phyloP scores from a whole-genome alignment of 2,113 vertebrate genomes.

The Talpa occidentalis region DNA sequence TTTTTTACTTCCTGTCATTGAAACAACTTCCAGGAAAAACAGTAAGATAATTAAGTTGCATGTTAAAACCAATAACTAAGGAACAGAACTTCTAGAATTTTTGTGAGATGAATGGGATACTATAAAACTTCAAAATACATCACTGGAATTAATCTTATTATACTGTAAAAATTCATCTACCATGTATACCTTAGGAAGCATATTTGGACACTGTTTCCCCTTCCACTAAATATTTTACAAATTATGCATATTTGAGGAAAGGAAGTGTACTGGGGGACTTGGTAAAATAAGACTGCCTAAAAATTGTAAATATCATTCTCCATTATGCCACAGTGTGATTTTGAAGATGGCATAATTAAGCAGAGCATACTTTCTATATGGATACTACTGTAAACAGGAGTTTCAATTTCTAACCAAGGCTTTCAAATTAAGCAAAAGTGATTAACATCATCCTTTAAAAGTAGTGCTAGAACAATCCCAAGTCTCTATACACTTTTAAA shows the following conservation, averaged over 20 bases:
- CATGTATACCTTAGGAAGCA: neutral
- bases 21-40: slow-evolving; percentile 1
- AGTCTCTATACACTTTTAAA: slow-evolving; percentile 35
- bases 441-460: slow-evolving; percentile 17
- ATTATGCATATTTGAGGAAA: neutral
- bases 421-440: slow-evolving; percentile 45
- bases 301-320: slow-evolving; percentile 1
- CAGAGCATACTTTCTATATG: neutral
- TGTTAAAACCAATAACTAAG: slow-evolving; percentile 18
- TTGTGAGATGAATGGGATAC: neutral
- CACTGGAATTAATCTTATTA: slow-evolving; percentile 32
- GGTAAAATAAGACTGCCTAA: slow-evolving; percentile 33
- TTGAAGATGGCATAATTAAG: slow-evolving; percentile 19
- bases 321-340: slow-evolving; percentile 18
- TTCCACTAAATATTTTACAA: neutral
- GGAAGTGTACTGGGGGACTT: neutral
- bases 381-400: neutral
- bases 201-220: neutral
- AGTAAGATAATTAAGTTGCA: slow-evolving; percentile 19
- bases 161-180: neutral
- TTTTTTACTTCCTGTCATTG: neutral
- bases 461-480: slow-evolving; percentile 25
- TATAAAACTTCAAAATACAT: slow-evolving; percentile 41
- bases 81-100: neutral
- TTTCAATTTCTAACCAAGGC: slow-evolving; percentile 23